Evolutionary conservation across 53 echinoderm and acorn worm genomes (phyloP), one percentile per base, ranked within the genome.

Genomic region (Apostichopus leukothele): DNA sequence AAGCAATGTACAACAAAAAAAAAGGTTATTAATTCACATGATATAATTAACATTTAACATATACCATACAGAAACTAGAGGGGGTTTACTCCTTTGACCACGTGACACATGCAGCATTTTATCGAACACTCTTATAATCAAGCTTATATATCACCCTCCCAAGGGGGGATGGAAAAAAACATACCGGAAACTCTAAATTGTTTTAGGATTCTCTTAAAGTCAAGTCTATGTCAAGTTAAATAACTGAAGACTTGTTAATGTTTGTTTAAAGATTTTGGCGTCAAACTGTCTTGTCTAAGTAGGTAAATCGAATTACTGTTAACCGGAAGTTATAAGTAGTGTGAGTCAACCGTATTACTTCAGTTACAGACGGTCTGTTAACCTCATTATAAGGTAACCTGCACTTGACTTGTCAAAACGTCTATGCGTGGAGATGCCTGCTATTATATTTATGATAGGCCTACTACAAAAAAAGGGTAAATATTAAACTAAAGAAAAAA

Each of bases 251-350:
- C 71, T 71, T 18, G 13, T n/a, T 71, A 81, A 81, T 81, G 81
- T 81, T 81, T 81, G 81, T 59, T 81, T 81, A 81, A 81, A 81
- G 81, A 53, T 55, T 81, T 81, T 81, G 81, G 81, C 81, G 81
- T 81, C 81, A 9, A 55, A 55, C 59, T 81, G 81, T 81, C 81
- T 54, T 81, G 22, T 55, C 55, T 53, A 81, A 54, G 14, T 81
- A 81, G 81, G 81, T 81, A 81, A 54, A 55, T 81, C 57, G 22
- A 81, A 81, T 81, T 81, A 81, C 81, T 59, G 10, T 19, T 1
- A 55, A 81, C 81, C 81, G 81, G 81, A 81, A 81, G 81, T 55
- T 25, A 81, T 81, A 81, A 0, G 4, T 16, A 1, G 81, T 22
- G 81, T 81, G 81, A 81, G 81, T 81, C 81, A 81, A 81, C 81